phyloP scores from a whole-genome alignment of 2,113 vertebrate genomes.

The Abramis brama region DNA sequence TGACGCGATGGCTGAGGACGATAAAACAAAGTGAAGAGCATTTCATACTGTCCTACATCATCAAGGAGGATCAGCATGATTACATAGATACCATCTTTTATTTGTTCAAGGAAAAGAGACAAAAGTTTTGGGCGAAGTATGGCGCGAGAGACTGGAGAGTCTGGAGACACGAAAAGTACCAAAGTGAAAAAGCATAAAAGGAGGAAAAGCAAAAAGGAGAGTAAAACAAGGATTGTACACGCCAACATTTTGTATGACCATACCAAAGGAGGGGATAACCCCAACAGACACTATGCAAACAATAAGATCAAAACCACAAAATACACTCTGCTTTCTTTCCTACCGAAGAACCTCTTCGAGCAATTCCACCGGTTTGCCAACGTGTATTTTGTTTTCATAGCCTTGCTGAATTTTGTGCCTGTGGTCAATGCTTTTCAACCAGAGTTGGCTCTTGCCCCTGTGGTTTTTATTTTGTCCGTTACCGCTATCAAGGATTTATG shows the following conservation, averaged over 20 bases:
- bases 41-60: neutral
- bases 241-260: slow-evolving; percentile 78
- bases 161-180: slow-evolving; percentile 65
- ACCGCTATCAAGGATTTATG: slow-evolving; percentile 96
- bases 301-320: slow-evolving; percentile 97
- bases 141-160: slow-evolving; percentile 73
- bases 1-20: slow-evolving; percentile 65
- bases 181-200: slow-evolving; percentile 74
- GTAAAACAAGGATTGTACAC: slow-evolving; percentile 80
- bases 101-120: slow-evolving; percentile 53
- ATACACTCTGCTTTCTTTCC: slow-evolving; percentile 92
- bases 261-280: slow-evolving; percentile 72
- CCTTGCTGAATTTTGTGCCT: slow-evolving; percentile 92
- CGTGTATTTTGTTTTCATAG: slow-evolving; percentile 96
- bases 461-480: slow-evolving; percentile 93
- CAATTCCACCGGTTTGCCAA: slow-evolving; percentile 97
- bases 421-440: slow-evolving; percentile 95
- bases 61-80: slow-evolving; percentile 68
- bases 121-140: slow-evolving; percentile 72
- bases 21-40: slow-evolving; percentile 51
- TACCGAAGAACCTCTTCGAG: slow-evolving; percentile 97
- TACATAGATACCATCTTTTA: slow-evolving; percentile 57
- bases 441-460: slow-evolving; percentile 89
- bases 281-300: slow-evolving; percentile 77
- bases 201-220: slow-evolving; percentile 79